Evolutionary conservation across 2,797 vertebrate species (phyloP), one percentile per base, ranked within the genome.

Genomic region (Artibeus jamaicensis): DNA sequence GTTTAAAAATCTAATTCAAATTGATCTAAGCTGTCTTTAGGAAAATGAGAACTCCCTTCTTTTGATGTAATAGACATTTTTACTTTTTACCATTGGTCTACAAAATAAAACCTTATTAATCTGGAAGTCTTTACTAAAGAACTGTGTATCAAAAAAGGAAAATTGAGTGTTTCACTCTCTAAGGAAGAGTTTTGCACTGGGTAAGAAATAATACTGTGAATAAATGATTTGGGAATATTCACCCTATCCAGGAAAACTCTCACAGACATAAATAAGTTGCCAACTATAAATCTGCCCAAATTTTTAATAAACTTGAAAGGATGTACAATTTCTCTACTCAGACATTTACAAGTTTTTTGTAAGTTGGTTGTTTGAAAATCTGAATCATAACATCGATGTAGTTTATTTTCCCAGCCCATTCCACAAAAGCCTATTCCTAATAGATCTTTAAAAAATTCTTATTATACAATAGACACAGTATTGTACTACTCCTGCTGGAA

Each of bases 251-350:
- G 76, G 34, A 65, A 86, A 85, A 76, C 3, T 14, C 24, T 62
- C 50, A 65, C 7, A 50, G 65, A 87, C 42, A 79, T 76, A 92
- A 96, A 85, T 1, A 78, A 91, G 71, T 22, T 76, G 34, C 46
- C 71, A 71, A 83, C 59, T 87, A 77, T 81, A 83, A 86, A 87
- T 92, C 74, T 94, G 70, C 48, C 24, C 48, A 86, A 92, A 39
- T 46, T 7, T 67, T 86, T 79, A 34, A 67, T 57, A 57, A 91
- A 73, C 44, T 73, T 73, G 55, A 91, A 91, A 73, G 46, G 55
- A 67, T n/a, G 19, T 65, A 2, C 24, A 88, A 34, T 15, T 32
- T 76, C 68, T 15, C 48, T 84, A 57, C n/a, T 78, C 77, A 87
- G 79, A 79, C 48, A 84, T 18, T 59, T 67, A 37, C 44, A 71